Evolutionary conservation across 2,797 vertebrate genomes (phyloP).

Genomic region (Pelodytes ibericus): DNA sequence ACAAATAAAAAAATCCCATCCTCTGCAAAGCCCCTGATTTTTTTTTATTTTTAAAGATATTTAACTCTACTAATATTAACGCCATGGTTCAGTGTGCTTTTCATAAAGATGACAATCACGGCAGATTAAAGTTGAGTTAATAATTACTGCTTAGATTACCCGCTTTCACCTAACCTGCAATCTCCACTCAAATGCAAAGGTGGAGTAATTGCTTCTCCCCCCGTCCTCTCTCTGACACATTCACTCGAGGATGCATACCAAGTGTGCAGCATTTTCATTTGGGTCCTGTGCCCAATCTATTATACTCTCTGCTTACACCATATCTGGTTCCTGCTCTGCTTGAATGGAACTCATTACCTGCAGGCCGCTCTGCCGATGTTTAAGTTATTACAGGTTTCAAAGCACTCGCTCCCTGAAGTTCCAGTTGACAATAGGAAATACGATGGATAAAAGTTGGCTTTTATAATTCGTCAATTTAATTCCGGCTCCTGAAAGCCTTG

Average conservation of each 20-base stretch:
- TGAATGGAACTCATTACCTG: slow-evolving; percentile 47
- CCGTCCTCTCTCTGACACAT: slow-evolving; percentile 1
- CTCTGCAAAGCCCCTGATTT: too few relatives aligned
- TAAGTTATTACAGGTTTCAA: slow-evolving; percentile 39
- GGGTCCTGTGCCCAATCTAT: slow-evolving; percentile 38
- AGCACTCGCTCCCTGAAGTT: slow-evolving; percentile 5
- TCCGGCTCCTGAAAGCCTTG: not conserved
- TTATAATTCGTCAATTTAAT: not conserved
- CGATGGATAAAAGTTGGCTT: slow-evolving; percentile 6
- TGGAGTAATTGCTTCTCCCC: slow-evolving; percentile 42
- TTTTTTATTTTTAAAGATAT: not conserved
- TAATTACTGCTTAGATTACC: slow-evolving; percentile 33
- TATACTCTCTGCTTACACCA: slow-evolving; percentile 13
- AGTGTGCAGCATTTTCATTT: slow-evolving; percentile 38
- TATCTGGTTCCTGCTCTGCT: slow-evolving; percentile 3
- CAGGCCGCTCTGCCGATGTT: slow-evolving; percentile 26
- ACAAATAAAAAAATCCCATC: too few relatives aligned
- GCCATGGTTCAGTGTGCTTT: slow-evolving; percentile 20
- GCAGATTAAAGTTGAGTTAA: slow-evolving; percentile 23
- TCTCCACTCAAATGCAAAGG: slow-evolving; percentile 20
- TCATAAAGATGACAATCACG: slow-evolving; percentile 21
- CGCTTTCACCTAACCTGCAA: slow-evolving; percentile 1
- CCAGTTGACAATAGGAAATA: slow-evolving; percentile 12
- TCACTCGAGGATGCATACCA: slow-evolving; percentile 33
- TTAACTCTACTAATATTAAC: not conserved